Evolutionary conservation across 2,113 vertebrate genomes (phyloP).

Genomic region (Synodontis membranacea): DNA sequence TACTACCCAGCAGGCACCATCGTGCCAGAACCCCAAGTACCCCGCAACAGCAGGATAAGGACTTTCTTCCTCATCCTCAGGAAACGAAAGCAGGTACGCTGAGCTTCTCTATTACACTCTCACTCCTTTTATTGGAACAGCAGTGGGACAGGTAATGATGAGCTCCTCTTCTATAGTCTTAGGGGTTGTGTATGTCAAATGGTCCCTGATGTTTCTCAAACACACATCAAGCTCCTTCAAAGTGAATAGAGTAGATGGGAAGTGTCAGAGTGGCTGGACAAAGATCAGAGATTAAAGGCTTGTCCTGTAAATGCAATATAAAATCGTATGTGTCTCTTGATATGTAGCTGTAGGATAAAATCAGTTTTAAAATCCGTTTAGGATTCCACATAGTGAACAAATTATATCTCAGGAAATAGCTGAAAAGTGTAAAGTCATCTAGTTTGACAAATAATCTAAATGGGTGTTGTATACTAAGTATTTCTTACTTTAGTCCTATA

Average conservation of each 20-base stretch:
- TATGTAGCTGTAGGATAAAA: neutral
- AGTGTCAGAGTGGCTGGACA: neutral
- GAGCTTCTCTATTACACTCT: neutral
- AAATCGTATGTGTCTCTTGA: neutral
- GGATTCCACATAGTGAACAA: no score
- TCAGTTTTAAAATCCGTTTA: neutral
- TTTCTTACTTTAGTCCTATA: neutral
- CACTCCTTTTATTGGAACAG: conserved; percentile 1
- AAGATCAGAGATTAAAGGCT: neutral
- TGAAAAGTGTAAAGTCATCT: neutral
- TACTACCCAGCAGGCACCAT: neutral
- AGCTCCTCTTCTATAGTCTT: neutral
- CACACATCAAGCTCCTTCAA: neutral
- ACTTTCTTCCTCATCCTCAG: conserved; percentile 9
- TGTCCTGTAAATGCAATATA: neutral
- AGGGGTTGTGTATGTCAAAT: neutral
- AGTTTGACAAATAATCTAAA: neutral
- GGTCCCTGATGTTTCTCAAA: neutral
- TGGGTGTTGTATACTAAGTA: neutral
- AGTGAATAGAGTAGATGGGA: neutral
- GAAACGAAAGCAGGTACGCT: conserved; percentile 5
- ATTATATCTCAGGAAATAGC: neutral
- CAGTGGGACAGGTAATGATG: conserved; percentile 46
- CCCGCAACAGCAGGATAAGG: conserved; percentile 17
- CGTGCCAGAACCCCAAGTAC: conserved; percentile 8